These are phyloP conservation scores for Mus spretus DNA, from an alignment of 2,797 vertebrate species.

Conservation along the genomic window DNA sequence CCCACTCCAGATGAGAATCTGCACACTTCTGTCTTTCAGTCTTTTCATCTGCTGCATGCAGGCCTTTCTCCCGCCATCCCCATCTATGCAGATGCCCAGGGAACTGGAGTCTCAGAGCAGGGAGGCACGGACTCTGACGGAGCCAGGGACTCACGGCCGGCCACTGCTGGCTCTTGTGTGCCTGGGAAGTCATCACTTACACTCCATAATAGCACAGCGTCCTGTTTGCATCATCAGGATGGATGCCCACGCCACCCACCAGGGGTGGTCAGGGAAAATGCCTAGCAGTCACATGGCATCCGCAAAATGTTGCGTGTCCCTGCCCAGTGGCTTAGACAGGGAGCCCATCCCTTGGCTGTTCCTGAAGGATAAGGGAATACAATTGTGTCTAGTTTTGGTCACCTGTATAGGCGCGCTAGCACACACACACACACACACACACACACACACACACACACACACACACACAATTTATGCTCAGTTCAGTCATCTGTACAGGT, in stretches of 20 bases:
- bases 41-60: not conserved
- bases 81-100: constrained; percentile 23
- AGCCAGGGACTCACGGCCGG: not conserved
- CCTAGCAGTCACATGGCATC: not conserved
- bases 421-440: not conserved
- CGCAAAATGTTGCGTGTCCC: not conserved
- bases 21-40: constrained; percentile 38
- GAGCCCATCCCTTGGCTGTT: not conserved
- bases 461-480: too few species aligned
- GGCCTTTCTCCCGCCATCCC: not conserved
- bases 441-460: too few species aligned
- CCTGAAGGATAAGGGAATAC: not conserved
- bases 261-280: not conserved
- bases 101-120: constrained; percentile 7
- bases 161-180: constrained; percentile 39
- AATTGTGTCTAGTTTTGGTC: not conserved
- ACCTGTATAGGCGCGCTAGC: not conserved
- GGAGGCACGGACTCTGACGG: not conserved
- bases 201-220: not conserved
- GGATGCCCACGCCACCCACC: not conserved
- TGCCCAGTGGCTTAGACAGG: not conserved
- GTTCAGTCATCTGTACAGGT: too few species aligned
- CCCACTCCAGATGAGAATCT: constrained; percentile 67
- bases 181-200: not conserved
- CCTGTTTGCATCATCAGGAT: not conserved